These are phyloP conservation scores for Cosmia pyralina DNA, from an alignment of 2,888 invertebrate genomes.

Conservation along the genomic window DNA sequence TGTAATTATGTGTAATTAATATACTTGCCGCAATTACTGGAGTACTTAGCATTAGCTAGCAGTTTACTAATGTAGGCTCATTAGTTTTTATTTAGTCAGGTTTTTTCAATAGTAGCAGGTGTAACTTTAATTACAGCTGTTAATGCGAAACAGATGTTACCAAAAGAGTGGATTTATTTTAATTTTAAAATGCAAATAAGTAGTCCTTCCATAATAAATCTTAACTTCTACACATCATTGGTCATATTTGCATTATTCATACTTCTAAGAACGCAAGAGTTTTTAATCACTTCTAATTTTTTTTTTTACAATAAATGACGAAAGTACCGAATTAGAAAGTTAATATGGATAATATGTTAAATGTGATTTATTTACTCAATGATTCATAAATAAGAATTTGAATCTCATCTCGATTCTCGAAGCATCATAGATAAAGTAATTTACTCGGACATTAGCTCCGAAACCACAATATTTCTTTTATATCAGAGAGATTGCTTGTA, in stretches of 20 bases:
- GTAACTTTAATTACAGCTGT: conserved; percentile 17
- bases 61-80: conserved; percentile 31
- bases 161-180: conserved; percentile 4
- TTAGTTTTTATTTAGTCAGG: conserved; percentile 37
- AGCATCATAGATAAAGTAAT: conserved; percentile 69
- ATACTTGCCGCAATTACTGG: conserved; percentile 51
- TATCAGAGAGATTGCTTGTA: conserved; percentile 74
- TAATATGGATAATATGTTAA: conserved; percentile 51
- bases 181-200: conserved; percentile 2
- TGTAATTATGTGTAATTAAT: conserved; percentile 58
- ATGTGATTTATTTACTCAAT: conserved; percentile 63
- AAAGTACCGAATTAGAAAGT: conserved; percentile 56
- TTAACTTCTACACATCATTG: conserved; percentile 13
- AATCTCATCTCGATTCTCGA: conserved; percentile 60
- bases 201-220: conserved; percentile 20
- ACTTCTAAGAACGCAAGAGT: conserved; percentile 17
- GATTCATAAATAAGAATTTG: conserved; percentile 66
- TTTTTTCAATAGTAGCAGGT: conserved; percentile 14
- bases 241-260: conserved; percentile 29
- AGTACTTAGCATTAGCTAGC: conserved; percentile 44
- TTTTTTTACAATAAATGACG: conserved; percentile 33
- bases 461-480: conserved; percentile 77
- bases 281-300: conserved; percentile 33
- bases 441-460: conserved; percentile 69
- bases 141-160: not conserved